Base-by-base conservation (phyloP, 1,140 invertebrate species). In the Ostrea edulis region DNA sequence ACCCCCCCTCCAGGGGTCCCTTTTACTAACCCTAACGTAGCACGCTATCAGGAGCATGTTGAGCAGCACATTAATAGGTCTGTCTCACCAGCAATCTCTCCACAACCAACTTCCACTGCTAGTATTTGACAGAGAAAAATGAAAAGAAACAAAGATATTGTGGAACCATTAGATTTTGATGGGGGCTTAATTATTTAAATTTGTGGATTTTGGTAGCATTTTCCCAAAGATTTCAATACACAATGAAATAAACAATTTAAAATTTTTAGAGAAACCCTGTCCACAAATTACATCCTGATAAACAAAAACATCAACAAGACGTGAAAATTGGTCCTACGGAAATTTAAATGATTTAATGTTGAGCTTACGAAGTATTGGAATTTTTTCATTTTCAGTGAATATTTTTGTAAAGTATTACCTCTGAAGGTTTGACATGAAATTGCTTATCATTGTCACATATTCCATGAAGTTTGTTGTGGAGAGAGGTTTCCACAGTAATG, bases 1-100 rank as follows among this genome's bases (percentile, higher is more conserved):
- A 89, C 65, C 53, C 89, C 82, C 86, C 88, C 52, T 20, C 89
- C 87, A 77, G 84, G 52, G 53, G 86, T 68, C 81, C 86, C 71
- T 8, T 35, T 88, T 29, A 62, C 87, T 85, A 90, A 90, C 77
- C 71, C 90, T 86, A 85, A 84, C 22, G 90, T 89, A 58, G 85
- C 83, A 55, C 86, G 87, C n/a, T 91, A 92, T 85, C 89, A 90
- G 86, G 89, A 90, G 77, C 90, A 92, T 89, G 91, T 90, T 62
- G 92, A 92, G 87, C 89, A 89, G 82, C 91, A 92, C 65, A 91
- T 91, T 82, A 90, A 92, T 87, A 92, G 92, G 92, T 92, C 81
- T 90, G 89, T 68, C 81, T 65, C 52, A 68, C 51, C n/a, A 8
- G 58, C 83, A 29, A 22, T 85, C 25, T 83, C 8, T 83, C 44